A percentile compares a stretch with the other conserved stretches of the same genome.
Evolutionary conservation across 2,797 vertebrate species (phyloP).

Genomic region (Cryptoprocta ferox): DNA sequence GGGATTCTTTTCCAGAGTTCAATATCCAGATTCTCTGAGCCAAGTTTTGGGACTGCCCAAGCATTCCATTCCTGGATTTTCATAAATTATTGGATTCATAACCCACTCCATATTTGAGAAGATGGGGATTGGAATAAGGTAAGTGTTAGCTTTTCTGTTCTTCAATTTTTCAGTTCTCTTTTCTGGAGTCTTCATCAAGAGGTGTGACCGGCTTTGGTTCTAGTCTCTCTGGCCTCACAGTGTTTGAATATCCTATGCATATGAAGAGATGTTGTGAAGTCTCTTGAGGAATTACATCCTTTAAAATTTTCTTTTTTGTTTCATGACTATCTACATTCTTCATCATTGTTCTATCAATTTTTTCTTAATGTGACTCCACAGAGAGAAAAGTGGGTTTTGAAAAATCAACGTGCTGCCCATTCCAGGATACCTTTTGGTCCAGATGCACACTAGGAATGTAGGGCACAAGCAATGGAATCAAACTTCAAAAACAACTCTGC

Average conservation of each 20-base stretch:
- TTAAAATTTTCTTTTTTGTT: slow-evolving; percentile 23
- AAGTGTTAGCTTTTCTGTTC: background rate
- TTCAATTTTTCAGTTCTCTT: background rate
- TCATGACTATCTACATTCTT: slow-evolving; percentile 15
- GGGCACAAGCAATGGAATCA: background rate
- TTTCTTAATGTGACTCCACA: background rate
- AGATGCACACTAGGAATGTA: background rate
- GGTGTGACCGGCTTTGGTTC: background rate
- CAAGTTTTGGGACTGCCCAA: background rate
- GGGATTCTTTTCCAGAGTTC: slow-evolving; percentile 65
- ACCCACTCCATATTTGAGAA: background rate
- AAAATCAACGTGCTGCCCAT: background rate
- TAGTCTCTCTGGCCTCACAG: background rate
- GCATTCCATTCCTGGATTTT: background rate
- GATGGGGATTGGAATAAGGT: slow-evolving; percentile 48
- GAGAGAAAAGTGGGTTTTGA: background rate
- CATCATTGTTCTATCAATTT: background rate
- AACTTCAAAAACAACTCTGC: background rate
- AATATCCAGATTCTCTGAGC: slow-evolving; percentile 26
- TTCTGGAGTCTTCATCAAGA: background rate
- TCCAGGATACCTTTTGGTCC: background rate
- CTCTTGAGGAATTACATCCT: background rate
- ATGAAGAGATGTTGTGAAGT: background rate
- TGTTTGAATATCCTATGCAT: background rate
- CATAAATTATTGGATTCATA: background rate